Evolutionary conservation across 2,797 vertebrate species (phyloP), one percentile per base, ranked within the genome.

Genomic region (Leuciscus waleckii): DNA sequence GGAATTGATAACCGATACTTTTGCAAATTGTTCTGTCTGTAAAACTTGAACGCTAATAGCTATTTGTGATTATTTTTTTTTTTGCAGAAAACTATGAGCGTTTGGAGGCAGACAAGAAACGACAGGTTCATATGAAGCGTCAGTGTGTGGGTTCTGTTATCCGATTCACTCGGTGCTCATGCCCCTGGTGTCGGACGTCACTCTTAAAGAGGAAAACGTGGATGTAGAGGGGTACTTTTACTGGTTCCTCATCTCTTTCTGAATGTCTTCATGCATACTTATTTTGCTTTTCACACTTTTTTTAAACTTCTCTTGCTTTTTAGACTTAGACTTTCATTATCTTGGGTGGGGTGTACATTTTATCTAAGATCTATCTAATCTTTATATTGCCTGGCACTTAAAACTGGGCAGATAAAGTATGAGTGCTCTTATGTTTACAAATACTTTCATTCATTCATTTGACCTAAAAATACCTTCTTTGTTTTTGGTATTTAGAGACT

Each of bases 91-190:
- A 98, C 54, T 99, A 99, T 6, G 98, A 99, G 88, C 96, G 98
- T 0, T 93, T 99, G 19, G 98, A 98, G 85, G 98, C 98, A 0
- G 97, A 99, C 89, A 99, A 98, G 92, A 99, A 98, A 95, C 97
- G 98, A 88, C 98, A 98, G 85, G 97, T 98, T 5, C 96, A 97
- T 85, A 99, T 98, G 94, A 98, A 98, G 86, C 92, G 95, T 0
- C 95, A 96, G 21, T 98, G 97, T 2, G 95, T 97, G 21, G 98
- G 98, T 16, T 97, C 98, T 0, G 95, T 96, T 11, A 95, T 99
- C 89, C 97, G 97, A 1, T 98, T 90, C 97, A 97, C 81, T 99
- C 98, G 0, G 93, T 98, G 79, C 95, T 97, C 10, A 98, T 98
- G 96, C 98, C 98, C 0, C 92, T 99, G 0, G 63, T 99, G 58